Conservation (phyloP, 1,140 invertebrate species). For the Prorops nasuta region DNA sequence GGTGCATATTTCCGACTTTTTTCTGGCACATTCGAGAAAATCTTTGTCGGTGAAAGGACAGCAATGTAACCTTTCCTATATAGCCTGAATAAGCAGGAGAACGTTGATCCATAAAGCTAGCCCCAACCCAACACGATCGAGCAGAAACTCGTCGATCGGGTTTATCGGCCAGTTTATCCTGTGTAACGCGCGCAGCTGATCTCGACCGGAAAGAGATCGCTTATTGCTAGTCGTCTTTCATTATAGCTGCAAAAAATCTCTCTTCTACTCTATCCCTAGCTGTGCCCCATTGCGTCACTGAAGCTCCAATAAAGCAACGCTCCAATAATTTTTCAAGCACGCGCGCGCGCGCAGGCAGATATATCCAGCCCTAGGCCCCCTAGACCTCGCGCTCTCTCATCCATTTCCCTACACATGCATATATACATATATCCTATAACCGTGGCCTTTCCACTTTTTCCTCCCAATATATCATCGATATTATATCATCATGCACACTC, state of each 20-base stretch:
- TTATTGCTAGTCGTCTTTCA: too few species aligned
- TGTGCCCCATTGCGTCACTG: not conserved
- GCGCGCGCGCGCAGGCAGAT: not conserved
- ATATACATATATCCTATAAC: not conserved
- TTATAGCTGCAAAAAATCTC: not conserved
- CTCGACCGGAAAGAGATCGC: too few species aligned
- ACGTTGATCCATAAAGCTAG: constrained; percentile 1
- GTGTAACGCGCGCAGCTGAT: too few species aligned
- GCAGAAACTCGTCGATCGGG: too few species aligned
- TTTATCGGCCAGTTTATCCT: too few species aligned
- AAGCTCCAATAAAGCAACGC: too few species aligned
- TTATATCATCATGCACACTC: not conserved
- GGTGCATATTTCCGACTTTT: too few species aligned
- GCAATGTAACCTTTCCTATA: constrained; percentile 1
- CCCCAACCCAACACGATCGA: not conserved
- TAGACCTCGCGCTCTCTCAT: not conserved
- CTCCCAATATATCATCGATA: not conserved
- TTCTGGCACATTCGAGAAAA: too few species aligned
- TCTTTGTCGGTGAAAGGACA: constrained; percentile 18
- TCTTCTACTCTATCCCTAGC: not conserved
- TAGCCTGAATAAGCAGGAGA: too few species aligned
- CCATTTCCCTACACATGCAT: not conserved
- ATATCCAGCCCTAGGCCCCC: not conserved
- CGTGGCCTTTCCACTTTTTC: not conserved
- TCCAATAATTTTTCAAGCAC: too few species aligned